A percentile compares a stretch with the other conserved stretches of the same genome.
Evolutionary conservation across 2,113 vertebrate genomes (phyloP).

Genomic region (Speoplatyrhinus poulsoni): DNA sequence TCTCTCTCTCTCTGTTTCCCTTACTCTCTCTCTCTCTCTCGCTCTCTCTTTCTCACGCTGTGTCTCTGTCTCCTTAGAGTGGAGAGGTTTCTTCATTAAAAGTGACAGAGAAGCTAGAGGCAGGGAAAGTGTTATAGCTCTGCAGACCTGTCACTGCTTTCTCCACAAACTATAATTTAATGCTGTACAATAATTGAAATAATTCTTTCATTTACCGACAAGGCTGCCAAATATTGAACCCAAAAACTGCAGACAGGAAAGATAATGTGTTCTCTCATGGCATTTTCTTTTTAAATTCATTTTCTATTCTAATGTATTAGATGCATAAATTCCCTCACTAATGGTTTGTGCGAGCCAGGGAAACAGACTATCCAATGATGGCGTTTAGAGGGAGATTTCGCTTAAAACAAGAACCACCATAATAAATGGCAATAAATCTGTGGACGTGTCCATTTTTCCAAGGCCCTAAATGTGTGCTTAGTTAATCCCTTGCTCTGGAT

Average conservation of each 20-base stretch:
- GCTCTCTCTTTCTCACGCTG: conserved; percentile 21
- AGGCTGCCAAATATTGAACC: conserved; percentile 75
- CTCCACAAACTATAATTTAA: conserved; percentile 71
- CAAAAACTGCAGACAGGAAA: conserved; percentile 70
- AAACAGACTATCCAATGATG: conserved; percentile 58
- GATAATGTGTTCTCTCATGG: conserved; percentile 69
- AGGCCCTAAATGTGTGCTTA: conserved; percentile 57
- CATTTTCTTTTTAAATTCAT: conserved; percentile 69
- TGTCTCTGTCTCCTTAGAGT: conserved; percentile 44
- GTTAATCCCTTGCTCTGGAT: conserved; percentile 57
- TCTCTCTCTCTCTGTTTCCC: conserved; percentile 7
- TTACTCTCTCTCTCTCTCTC: conserved; percentile 24
- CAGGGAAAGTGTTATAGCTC: conserved; percentile 67
- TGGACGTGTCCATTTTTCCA: conserved; percentile 56
- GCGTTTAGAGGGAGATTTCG: conserved; percentile 59
- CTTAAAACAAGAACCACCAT: conserved; percentile 70
- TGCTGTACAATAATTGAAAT: conserved; percentile 73
- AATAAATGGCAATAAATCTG: conserved; percentile 68
- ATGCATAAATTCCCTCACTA: conserved; percentile 71
- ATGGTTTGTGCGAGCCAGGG: conserved; percentile 65
- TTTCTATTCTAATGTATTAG: conserved; percentile 76
- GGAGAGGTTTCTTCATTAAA: conserved; percentile 75
- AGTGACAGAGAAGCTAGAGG: conserved; percentile 69
- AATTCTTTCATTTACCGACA: conserved; percentile 73
- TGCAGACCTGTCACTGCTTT: conserved; percentile 73